Conservation (phyloP, 2,113 vertebrate genomes). For the Agapornis roseicollis region DNA sequence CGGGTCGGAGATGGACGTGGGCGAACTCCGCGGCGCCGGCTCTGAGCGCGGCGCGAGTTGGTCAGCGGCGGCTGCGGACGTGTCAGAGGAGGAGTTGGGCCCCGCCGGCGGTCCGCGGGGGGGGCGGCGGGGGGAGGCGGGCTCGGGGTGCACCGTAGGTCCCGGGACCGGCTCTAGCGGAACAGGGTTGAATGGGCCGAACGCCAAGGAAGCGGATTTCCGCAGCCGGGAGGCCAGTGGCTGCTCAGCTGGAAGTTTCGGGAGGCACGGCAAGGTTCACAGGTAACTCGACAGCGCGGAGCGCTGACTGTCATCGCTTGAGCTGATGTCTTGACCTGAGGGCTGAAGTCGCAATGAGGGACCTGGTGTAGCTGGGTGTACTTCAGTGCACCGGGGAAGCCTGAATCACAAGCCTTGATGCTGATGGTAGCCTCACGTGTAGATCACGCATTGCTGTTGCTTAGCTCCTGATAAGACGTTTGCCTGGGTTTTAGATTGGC, state of each 20-base stretch:
- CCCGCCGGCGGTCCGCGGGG: neutral
- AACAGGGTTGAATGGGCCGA: neutral
- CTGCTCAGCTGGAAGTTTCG: too few relatives aligned
- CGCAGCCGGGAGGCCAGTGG: too few relatives aligned
- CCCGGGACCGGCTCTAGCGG: neutral
- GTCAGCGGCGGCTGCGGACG: neutral
- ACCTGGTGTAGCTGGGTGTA: too few relatives aligned
- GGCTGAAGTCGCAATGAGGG: too few relatives aligned
- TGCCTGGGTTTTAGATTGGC: neutral
- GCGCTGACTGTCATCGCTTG: too few relatives aligned
- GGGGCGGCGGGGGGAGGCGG: constrained; percentile 37
- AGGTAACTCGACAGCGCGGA: too few relatives aligned
- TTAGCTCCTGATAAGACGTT: accelerated
- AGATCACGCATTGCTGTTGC: neutral
- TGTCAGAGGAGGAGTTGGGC: neutral
- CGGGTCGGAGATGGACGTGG: neutral
- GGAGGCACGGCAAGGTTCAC: too few relatives aligned
- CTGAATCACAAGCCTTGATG: neutral
- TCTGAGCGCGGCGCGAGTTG: neutral
- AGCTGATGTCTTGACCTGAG: too few relatives aligned
- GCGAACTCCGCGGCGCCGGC: neutral
- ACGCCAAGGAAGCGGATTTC: too few relatives aligned
- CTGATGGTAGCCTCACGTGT: accelerated
- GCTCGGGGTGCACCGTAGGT: neutral
- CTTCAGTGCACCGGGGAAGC: too few relatives aligned